Evolutionary conservation across 53 echinoderm and acorn worm species (phyloP).

Genomic region (Astropecten irregularis): DNA sequence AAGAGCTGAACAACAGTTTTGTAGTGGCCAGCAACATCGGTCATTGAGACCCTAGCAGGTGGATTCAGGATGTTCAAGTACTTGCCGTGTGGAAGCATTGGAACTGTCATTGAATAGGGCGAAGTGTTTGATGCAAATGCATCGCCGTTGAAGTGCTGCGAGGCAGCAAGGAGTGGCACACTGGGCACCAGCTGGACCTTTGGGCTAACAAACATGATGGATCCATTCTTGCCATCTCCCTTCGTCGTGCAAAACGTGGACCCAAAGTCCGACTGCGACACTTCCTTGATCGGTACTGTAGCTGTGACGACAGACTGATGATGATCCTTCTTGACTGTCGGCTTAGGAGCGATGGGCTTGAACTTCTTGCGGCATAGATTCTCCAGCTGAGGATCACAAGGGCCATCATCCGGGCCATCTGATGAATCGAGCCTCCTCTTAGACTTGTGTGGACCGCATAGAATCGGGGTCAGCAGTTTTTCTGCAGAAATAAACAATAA

Average conservation of each 20-base stretch:
- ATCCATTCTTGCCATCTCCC: conserved; percentile 27
- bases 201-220: conserved; percentile 56
- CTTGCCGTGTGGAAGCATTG: conserved; percentile 37
- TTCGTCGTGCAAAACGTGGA: conserved; percentile 1
- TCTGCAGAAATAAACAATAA: neutral
- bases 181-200: conserved; percentile 63
- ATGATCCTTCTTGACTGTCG: conserved; percentile 87
- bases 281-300: conserved; percentile 75
- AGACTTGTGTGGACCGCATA: conserved; percentile 22
- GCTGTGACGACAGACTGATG: conserved; percentile 92
- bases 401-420: conserved; percentile 53
- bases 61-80: conserved; percentile 39
- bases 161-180: conserved; percentile 46
- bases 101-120: conserved; percentile 17
- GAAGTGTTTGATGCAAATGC: neutral
- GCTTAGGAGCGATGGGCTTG: conserved; percentile 99
- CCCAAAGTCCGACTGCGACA: neutral
- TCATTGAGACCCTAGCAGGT: conserved; percentile 38
- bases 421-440: conserved; percentile 26
- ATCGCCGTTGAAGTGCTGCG: conserved; percentile 22
- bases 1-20: conserved; percentile 38
- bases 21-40: conserved; percentile 44
- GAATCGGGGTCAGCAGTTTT: neutral
- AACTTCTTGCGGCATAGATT: conserved; percentile 96
- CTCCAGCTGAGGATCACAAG: conserved; percentile 74